Conservation (phyloP, 2,113 vertebrate genomes). For the Trogon melanurus region DNA sequence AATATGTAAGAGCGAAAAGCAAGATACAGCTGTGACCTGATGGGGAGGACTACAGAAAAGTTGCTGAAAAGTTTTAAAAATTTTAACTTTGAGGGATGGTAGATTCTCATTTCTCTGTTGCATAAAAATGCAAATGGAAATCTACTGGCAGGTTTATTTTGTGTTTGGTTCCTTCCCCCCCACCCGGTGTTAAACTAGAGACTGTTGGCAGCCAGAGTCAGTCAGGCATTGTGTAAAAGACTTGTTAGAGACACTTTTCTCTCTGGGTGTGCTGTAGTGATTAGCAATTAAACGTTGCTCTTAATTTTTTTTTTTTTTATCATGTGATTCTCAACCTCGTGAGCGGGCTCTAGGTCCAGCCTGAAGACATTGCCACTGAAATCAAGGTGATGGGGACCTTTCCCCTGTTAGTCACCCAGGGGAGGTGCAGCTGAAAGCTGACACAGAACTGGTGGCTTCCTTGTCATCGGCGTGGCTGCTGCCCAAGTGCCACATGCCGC, state of each 20-base stretch:
- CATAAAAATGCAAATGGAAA: conserved; percentile 6
- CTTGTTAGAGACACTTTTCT: not conserved
- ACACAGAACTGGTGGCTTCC: not conserved
- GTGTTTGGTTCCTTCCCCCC: no score
- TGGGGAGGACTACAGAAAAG: conserved; percentile 60
- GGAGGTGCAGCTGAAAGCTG: no score
- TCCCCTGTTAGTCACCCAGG: rapidly evolving
- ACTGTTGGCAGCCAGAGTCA: not conserved
- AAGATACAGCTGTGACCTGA: conserved; percentile 71
- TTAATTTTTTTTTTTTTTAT: not conserved
- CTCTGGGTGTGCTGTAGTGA: not conserved
- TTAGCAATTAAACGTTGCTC: not conserved
- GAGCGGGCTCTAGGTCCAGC: not conserved
- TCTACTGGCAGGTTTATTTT: not conserved
- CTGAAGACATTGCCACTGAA: not conserved
- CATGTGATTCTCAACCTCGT: rapidly evolving
- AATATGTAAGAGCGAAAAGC: conserved; percentile 73
- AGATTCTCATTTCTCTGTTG: not conserved
- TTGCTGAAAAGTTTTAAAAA: conserved; percentile 65
- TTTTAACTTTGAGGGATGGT: conserved; percentile 53
- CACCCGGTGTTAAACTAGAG: not conserved
- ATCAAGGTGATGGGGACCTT: not conserved
- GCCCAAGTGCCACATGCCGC: rapidly evolving
- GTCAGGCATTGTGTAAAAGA: not conserved
- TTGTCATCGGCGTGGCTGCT: rapidly evolving